Evolutionary conservation across 30 jellyfish, hydroid and myxozoan species (phyloP).

Genomic region (Catostylus mosaicus): DNA sequence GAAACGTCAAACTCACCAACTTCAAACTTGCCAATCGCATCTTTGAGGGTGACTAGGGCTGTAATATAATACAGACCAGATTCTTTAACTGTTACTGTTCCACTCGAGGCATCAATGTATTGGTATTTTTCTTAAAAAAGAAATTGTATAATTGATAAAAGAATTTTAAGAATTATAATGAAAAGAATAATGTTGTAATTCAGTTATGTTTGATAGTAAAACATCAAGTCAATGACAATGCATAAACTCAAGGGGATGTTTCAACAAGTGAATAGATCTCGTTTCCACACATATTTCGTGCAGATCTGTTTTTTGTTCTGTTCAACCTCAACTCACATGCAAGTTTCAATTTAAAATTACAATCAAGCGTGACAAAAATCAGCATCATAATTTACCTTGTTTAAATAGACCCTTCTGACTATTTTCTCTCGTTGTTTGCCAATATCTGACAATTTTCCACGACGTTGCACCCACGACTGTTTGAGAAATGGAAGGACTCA

Average conservation of each 20-base stretch:
- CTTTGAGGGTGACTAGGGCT: slow-evolving; percentile 62
- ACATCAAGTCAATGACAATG: neutral
- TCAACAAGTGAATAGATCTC: too few relatives aligned
- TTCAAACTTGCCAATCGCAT: slow-evolving; percentile 74
- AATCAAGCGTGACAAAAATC: too few relatives aligned
- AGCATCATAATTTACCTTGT: slow-evolving; percentile 46
- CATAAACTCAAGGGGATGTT: neutral
- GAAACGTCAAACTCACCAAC: slow-evolving; percentile 83
- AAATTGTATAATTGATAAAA: neutral
- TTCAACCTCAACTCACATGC: too few relatives aligned
- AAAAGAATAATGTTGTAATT: too few relatives aligned
- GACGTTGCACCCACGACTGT: slow-evolving; percentile 62
- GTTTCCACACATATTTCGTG: too few relatives aligned
- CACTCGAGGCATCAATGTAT: slow-evolving; percentile 70
- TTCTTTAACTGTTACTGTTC: slow-evolving; percentile 66
- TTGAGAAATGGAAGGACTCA: slow-evolving; percentile 67
- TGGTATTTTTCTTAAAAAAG: slow-evolving; percentile 35
- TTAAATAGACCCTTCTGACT: slow-evolving; percentile 74
- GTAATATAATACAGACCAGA: slow-evolving; percentile 80
- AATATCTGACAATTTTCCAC: slow-evolving; percentile 65
- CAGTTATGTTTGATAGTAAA: too few relatives aligned
- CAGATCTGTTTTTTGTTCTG: too few relatives aligned
- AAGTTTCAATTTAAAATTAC: too few relatives aligned
- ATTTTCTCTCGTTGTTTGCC: slow-evolving; percentile 62
- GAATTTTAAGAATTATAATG: neutral